Base-by-base conservation (phyloP, 2,797 vertebrate species). In the Silurus aristotelis region DNA sequence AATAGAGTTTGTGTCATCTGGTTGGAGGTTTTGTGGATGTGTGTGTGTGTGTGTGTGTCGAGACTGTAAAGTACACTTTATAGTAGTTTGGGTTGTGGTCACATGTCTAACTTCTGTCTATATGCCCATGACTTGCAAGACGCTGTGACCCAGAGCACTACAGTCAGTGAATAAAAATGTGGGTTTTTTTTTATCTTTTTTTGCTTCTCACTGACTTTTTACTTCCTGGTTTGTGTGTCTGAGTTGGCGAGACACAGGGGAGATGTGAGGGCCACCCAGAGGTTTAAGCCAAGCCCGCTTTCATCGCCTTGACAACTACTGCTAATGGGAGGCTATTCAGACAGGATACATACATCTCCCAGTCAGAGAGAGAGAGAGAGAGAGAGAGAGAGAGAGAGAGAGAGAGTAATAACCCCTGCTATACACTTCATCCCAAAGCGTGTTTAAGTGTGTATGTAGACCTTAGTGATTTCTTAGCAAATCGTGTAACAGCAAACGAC, bases 241-340 rank as follows among this genome's bases (percentile, higher is more conserved):
- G 25, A 20, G 22, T 66, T 38, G 46, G 3, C 2, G 67, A 60
- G 68, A 55, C 27, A 7, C 22, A 0, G 43, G 56, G 56, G 48
- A 31, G 46, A 56, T 64, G 14, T 52, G 66, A 77, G 20, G 55
- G 63, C 58, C 55, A 80, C 73, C 56, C 81, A 86, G 61, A 52
- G 73, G 73, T 64, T 66, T 78, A 60, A 12, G n/a, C 67, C 25
- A 56, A 75, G 12, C n/a, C 66, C 25, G 56, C 73, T 79, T 86
- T 83, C 81, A 77, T 71, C 56, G 46, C 66, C 56, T 6, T 55
- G 66, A 83, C 60, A 76, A 78, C 85, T 56, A 55, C 64, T 78
- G 66, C 80, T 86, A 78, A 83, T 82, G 80, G 83, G 80, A 71
- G 66, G 56, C 19, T 52, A 12, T 78, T 15, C 38, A 20, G 17